Conservation (phyloP, 1,140 invertebrate genomes). For the Panagrolaimus sp. region DNA sequence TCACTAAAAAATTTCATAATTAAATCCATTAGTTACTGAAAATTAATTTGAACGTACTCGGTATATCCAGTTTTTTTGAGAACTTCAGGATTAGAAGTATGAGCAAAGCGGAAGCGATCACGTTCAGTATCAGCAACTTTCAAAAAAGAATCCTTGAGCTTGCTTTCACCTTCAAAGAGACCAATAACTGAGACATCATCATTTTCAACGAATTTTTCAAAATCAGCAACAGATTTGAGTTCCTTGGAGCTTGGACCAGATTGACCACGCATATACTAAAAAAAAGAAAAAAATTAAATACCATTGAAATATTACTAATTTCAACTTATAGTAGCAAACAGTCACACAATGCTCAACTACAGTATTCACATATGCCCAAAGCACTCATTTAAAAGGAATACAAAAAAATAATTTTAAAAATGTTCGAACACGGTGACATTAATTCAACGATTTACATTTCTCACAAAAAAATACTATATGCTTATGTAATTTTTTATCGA, state of each 20-base stretch:
- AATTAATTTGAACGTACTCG: constrained; percentile 59
- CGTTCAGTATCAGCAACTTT: constrained; percentile 82
- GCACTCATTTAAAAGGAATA: no score
- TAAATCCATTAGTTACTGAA: constrained; percentile 59
- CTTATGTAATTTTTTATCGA: no score
- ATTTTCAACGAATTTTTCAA: constrained; percentile 69
- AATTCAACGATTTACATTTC: no score
- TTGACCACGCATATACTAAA: constrained; percentile 83
- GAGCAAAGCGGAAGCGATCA: constrained; percentile 80
- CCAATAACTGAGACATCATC: constrained; percentile 74
- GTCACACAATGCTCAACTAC: no score
- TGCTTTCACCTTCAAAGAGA: constrained; percentile 65
- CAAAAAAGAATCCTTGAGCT: constrained; percentile 74
- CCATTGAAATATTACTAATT: no score
- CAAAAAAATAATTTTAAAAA: no score
- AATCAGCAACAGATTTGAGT: constrained; percentile 67
- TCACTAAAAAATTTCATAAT: constrained; percentile 65
- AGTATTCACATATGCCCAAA: no score
- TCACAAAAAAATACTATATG: no score
- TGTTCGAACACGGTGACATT: no score
- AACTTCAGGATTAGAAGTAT: constrained; percentile 69
- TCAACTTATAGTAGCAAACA: no score
- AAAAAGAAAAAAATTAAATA: no score
- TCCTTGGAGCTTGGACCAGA: constrained; percentile 89
- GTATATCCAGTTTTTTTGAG: constrained; percentile 72